phyloP scores from a whole-genome alignment of 1,140 invertebrate genomes.

The Papilio xuthus region DNA sequence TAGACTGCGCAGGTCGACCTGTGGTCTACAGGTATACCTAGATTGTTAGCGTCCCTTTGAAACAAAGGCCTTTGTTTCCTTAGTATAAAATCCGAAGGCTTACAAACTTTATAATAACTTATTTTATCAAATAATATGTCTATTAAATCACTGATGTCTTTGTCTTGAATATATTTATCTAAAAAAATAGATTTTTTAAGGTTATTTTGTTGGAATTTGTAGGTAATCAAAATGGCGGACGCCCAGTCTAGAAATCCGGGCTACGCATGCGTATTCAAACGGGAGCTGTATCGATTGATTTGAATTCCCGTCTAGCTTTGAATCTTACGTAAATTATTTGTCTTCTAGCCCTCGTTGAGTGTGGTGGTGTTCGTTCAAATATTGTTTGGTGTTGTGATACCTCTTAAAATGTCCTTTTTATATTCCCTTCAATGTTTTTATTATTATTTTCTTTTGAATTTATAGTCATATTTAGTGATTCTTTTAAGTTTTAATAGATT shows the following conservation, averaged over 20 bases:
- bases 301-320: not conserved
- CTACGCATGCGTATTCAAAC: constrained; percentile 1
- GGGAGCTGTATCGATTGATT: not conserved
- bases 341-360: not conserved
- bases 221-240: not conserved
- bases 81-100: no score
- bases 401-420: not conserved
- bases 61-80: no score
- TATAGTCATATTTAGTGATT: not conserved
- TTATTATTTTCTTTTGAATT: not conserved
- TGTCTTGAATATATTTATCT: no score
- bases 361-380: not conserved
- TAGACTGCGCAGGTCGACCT: no score
- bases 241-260: not conserved
- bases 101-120: no score
- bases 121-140: no score
- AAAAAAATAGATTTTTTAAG: no score
- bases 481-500: not conserved
- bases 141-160: no score
- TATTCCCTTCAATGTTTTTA: not conserved
- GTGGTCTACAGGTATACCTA: no score
- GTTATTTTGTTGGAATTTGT: no score
- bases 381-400: not conserved
- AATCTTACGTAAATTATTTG: not conserved
- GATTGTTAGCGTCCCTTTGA: no score